Base-by-base conservation (phyloP, 2,888 invertebrate genomes). In the Chrysopilus asiliformis region DNA sequence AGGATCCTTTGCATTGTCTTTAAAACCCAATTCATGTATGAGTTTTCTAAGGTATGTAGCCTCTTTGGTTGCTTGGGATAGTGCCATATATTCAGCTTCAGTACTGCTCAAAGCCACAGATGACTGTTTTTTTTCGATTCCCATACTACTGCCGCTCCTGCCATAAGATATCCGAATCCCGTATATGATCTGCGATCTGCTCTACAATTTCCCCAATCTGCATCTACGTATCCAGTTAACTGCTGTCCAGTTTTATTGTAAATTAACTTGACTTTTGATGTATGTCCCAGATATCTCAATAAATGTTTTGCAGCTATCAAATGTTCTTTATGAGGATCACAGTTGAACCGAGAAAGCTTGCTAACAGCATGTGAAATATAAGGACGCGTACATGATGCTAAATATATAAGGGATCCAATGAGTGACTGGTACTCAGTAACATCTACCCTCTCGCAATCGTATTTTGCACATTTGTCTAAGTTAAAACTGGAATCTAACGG, bases 291-390 rank as follows among this genome's bases (percentile, higher is more conserved):
- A 28, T 49, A 46, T n/a, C 44, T 39, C 12, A 49, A 25, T 17
- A 49, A 17, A 29, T 43, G 47, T 24, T 44, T 45, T 10, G 42
- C 43, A 10, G 40, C 47, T 3, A 31, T 31, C 34, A 45, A 24
- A 30, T 48, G 47, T 22, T 49, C 49, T 2, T 12, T n/a, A 35
- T 49, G 46, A 7, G 49, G 46, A 31, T 47, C 36, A 1, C 15
- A 40, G 16, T 45, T 51, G 4, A 32, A 39, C 17, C 49, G 47
- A 2, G 48, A 34, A 5, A 45, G 17, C 4, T 36, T 41, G 7
- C 24, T 36, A 3, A 41, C 37, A 12, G 34, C 26, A 15, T 41
- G 38, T 4, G 26, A 9, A n/a, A 45, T 43, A 28, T 43, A 42
- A 2, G 43, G 42, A 18, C 42, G 24, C 16, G 42, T 45, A 5